Base-by-base conservation (phyloP, 2,888 invertebrate genomes). In the Adineta ricciae region DNA sequence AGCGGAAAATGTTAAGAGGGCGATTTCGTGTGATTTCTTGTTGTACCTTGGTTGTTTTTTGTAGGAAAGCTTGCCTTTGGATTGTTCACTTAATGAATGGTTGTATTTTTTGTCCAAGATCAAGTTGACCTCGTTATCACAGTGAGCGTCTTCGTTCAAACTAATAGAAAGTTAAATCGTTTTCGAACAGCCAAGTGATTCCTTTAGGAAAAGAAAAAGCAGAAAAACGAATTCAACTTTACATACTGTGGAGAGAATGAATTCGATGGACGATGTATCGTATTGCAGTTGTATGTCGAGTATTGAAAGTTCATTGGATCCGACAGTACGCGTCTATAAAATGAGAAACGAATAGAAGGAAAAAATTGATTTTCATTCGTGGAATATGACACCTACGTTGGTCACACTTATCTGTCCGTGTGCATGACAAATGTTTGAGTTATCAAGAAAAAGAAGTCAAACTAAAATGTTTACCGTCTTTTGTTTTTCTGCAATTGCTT, bases 111-210 rank as follows among this genome's bases (percentile, higher is more conserved):
- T 11, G 1, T 64, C 64, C 32, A 64, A 36, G 24, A 64, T 64
- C 24, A 64, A 36, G 27, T 64, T 32, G 64, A 64, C 64, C 19
- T 64, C 64, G 64, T 32, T 64, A 64, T 64, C 64, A 64, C 64
- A 64, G 64, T 64, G 64, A 19, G 32, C 64, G 64, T 64, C 64
- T 64, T 64, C 64, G 64, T 64, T 64, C 32, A 64, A 64, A 64
- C 64, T 64, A 64, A 19, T 32, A 16, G 19, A 2, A 19, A 50
- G 19, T 16, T 50, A 50, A 50, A 16, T 50, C 2, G 14, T 50
- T 50, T 50, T 50, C 19, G 3, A 46, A 46, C 8, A 46, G 2
- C 19, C 50, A 19, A 16, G 19, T 50, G 9, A 7, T 50, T 50
- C 19, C 8, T 46, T 46, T 46, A 46, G 11, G 11, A 46, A 46